These are phyloP conservation scores for Mesopsocus fuscifrons DNA, from an alignment of 2,888 invertebrate species.

Conservation along the genomic window DNA sequence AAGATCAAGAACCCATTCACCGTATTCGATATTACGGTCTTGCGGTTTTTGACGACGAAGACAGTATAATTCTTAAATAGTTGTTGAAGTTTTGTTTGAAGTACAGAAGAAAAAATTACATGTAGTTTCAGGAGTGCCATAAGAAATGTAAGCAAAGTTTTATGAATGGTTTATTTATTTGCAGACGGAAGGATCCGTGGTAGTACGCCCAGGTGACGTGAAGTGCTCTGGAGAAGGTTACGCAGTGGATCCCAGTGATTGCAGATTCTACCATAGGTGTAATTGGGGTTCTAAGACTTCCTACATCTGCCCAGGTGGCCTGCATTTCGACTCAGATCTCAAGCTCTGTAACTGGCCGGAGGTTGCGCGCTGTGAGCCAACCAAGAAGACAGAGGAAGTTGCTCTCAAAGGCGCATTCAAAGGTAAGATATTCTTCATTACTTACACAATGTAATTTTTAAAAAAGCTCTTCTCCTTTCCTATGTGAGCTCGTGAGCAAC, in stretches of 20 bases:
- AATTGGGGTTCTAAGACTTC: slow-evolving; percentile 19
- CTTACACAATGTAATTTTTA: not conserved
- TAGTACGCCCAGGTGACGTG: not conserved
- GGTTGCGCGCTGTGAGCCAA: slow-evolving; percentile 18
- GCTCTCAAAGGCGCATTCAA: slow-evolving; percentile 5
- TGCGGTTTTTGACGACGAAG: too few relatives aligned
- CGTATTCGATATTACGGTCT: too few relatives aligned
- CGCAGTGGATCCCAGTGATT: slow-evolving; percentile 18
- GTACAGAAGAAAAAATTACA: too few relatives aligned
- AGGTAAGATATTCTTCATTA: slow-evolving; percentile 9
- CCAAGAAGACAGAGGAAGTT: not conserved
- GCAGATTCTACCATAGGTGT: slow-evolving; percentile 21
- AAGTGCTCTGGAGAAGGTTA: slow-evolving; percentile 17
- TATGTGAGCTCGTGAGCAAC: too few relatives aligned
- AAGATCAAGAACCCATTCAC: too few relatives aligned
- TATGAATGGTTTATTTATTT: too few relatives aligned
- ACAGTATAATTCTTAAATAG: too few relatives aligned
- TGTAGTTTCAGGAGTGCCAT: too few relatives aligned
- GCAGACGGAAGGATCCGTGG: not conserved
- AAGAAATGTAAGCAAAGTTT: too few relatives aligned
- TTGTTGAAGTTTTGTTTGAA: too few relatives aligned
- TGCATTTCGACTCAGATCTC: slow-evolving; percentile 20
- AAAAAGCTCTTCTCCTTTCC: too few relatives aligned
- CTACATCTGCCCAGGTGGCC: slow-evolving; percentile 21
- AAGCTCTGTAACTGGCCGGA: slow-evolving; percentile 22